Base-by-base conservation (phyloP, 2,888 invertebrate species). In the Sylvicola cinctus region DNA sequence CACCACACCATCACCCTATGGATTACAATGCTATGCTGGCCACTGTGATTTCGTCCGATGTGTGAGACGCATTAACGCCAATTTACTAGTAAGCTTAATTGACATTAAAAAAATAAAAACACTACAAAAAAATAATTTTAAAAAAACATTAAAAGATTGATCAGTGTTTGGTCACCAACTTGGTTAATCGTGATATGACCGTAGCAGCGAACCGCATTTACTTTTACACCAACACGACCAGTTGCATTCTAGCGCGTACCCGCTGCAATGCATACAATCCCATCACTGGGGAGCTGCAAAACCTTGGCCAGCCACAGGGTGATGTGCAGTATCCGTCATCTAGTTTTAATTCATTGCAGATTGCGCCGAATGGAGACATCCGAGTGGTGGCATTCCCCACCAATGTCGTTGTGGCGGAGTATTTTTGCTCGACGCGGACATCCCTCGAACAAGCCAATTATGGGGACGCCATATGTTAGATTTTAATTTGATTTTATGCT, bases 211-310 rank as follows among this genome's bases (percentile, higher is more conserved):
- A 46, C 31, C 46, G 48, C 3, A 40, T 49, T 2, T 39, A 39
- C 26, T 65, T 68, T 44, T 69, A 59, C 45, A 67, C 63, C 17
- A 74, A 74, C 47, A 65, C 72, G 23, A 73, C 72, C 3, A 68
- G 71, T 8, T 74, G 74, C 47, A 63, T 74, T 39, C 50, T 74
- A 37, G 70, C 74, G 2, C 67, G 65, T 45, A 54, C 70, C 2
- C 61, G 74, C 35, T 74, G 74, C 51, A 61, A 65, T 31, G 53
- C 59, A 2, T 66, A 60, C 46, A 74, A 74, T 49, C 72, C 74
- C 3, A 70, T 74, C 35, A 71, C 72, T 2, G 74, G 73, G 11
- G 67, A 68, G 37, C 51, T 64, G 3, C 70, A 70, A 51, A 63
- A 26, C 20, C 5, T 8, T 8, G 20, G 8, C 20, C 20, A 20